phyloP scores from a whole-genome alignment of 2,888 invertebrate species.

The Tetranychus truncatus region DNA sequence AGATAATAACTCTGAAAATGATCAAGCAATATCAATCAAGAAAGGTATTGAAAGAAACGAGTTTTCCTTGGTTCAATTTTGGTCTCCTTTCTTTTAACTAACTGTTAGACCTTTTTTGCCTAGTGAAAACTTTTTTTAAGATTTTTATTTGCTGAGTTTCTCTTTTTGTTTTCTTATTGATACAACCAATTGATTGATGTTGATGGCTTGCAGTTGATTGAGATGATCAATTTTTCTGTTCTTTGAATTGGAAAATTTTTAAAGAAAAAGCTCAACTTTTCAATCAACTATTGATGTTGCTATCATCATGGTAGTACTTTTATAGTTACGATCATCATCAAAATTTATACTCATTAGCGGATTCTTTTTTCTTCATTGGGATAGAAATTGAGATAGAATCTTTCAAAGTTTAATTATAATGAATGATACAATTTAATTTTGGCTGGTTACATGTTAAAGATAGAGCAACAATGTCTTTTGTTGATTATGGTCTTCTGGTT shows the following conservation, averaged over 20 bases:
- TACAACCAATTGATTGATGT: background rate
- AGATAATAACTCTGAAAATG: background rate
- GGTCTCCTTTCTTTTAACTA: background rate
- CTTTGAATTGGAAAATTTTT: background rate
- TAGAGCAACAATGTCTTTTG: no score
- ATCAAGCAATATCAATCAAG: constrained; percentile 4
- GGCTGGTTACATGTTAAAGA: no score
- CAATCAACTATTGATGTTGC: background rate
- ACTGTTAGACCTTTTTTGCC: background rate
- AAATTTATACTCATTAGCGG: background rate
- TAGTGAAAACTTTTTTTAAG: background rate
- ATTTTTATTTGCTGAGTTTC: background rate
- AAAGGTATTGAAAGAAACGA: background rate
- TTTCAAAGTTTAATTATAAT: no score
- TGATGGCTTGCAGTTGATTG: background rate
- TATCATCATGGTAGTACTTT: no score
- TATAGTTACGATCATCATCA: no score
- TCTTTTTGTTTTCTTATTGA: no score
- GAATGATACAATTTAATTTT: no score
- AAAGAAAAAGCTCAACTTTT: background rate
- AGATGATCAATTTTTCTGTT: constrained; percentile 3
- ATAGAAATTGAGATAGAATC: no score
- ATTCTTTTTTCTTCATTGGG: no score
- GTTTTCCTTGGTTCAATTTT: background rate
- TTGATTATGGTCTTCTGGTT: no score